Percentiles rank a stretch among this genome's conserved stretches.
These are phyloP conservation scores for Enteromius argenteus DNA, from an alignment of 2,797 vertebrate genomes.

Conservation along the genomic window DNA sequence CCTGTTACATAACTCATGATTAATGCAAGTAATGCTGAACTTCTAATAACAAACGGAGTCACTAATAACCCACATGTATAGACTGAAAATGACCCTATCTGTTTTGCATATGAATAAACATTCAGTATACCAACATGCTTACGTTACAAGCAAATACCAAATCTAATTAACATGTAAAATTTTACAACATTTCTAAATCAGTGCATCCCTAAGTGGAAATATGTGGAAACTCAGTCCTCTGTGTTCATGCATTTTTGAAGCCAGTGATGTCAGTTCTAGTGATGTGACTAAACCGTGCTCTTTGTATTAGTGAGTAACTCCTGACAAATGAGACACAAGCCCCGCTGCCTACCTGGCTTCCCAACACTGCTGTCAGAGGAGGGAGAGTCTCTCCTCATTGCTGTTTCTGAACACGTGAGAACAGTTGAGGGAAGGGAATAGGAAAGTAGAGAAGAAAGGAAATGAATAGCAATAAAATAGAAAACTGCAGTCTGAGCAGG, in stretches of 20 bases:
- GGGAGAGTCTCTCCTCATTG: slow-evolving; percentile 81
- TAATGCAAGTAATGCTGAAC: neutral
- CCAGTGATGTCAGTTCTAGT: slow-evolving; percentile 1
- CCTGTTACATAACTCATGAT: neutral
- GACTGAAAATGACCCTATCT: neutral
- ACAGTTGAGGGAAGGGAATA: slow-evolving; percentile 1
- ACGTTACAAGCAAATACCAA: neutral
- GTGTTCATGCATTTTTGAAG: slow-evolving; percentile 31
- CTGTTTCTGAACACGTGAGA: slow-evolving; percentile 74
- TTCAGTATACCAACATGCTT: neutral
- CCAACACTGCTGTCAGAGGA: slow-evolving; percentile 79
- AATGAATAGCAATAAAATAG: neutral
- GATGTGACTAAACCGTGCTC: slow-evolving; percentile 2
- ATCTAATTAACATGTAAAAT: neutral
- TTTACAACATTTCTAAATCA: neutral
- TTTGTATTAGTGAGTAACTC: slow-evolving; percentile 16
- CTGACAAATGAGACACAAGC: slow-evolving; percentile 2
- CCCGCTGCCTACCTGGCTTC: slow-evolving; percentile 79
- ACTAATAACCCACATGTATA: neutral
- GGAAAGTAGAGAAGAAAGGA: neutral
- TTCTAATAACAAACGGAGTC: neutral
- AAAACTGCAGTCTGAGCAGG: slow-evolving; percentile 24
- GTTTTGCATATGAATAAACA: neutral
- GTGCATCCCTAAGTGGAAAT: neutral
- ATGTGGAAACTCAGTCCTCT: neutral